Base-by-base conservation (phyloP, 2,113 vertebrate species). In the Haemorhous mexicanus region DNA sequence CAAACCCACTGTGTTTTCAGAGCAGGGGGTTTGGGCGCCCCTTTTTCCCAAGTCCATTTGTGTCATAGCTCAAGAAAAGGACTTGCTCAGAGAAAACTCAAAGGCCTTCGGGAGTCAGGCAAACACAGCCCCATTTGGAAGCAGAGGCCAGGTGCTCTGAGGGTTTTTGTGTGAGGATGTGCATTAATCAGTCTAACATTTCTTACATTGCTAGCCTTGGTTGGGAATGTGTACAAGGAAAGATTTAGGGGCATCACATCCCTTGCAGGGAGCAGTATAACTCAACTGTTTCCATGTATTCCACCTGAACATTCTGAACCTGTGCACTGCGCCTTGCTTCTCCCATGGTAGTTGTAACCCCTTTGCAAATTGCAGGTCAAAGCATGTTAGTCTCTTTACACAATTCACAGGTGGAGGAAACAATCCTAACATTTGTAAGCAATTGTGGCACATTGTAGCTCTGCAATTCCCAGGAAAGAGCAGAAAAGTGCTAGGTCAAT, bases 281-380 rank as follows among this genome's bases (percentile, higher is more conserved):
- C 79, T 92, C 80, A 66, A 73, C 73, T 82, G 69, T 73, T 96
- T 72, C 43, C 53, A 79, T 95, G 94, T 82, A 74, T 96, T 96
- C 86, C 88, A 93, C 86, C 90, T 79, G 83, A 96, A 46, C 95
- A 91, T 95, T 66, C 66, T 84, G 86, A 94, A 89, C 53, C 90
- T 33, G 1, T 30, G 66, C 49, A 21, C 90, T n/a, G 8, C 2
- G 20, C 68, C 94, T 84, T 90, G 58, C 90, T 95, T 96, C 73
- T 96, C 95, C 95, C 92, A 32, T 41, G 95, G 94, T 87, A 92
- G 95, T 94, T 95, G 90, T 90, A 97, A 92, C 79, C 95, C 96
- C 93, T 73, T 96, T 95, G 95, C 95, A 96, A 96, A 97, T 94
- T 95, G 95, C 92, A 92, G 95, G 93, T 96, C 95, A 96, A 96